Percentiles rank a stretch among this genome's conserved stretches.
These are phyloP conservation scores for Phoenicopterus ruber DNA, from an alignment of 2,113 vertebrate species.

Conservation along the genomic window DNA sequence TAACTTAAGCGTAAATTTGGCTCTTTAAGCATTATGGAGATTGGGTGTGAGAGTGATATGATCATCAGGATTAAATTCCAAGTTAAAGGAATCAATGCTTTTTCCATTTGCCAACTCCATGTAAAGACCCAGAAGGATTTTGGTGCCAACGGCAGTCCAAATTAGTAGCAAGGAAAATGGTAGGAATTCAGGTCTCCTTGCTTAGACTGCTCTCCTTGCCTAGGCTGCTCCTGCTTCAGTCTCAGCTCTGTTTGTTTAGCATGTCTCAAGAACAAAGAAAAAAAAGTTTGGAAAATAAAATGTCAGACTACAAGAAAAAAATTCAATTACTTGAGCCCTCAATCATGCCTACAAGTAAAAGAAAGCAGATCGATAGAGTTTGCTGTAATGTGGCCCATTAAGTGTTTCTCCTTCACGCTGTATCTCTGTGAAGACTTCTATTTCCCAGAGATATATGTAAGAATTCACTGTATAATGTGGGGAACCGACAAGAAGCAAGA, in stretches of 20 bases:
- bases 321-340: constrained; percentile 72
- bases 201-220: not conserved
- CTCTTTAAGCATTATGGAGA: not conserved
- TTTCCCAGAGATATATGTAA: constrained; percentile 41
- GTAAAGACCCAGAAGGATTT: not conserved
- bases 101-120: not conserved
- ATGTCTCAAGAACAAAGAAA: constrained; percentile 47
- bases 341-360: constrained; percentile 72
- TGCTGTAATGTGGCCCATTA: constrained; percentile 62
- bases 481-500: not conserved
- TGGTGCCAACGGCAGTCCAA: not conserved
- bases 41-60: not conserved
- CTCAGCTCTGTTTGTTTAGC: constrained; percentile 49
- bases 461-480: not conserved
- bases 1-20: not conserved
- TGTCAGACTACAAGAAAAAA: constrained; percentile 67
- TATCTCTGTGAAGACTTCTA: constrained; percentile 64
- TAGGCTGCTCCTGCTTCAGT: not conserved
- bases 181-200: not conserved
- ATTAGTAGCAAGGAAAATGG: not conserved
- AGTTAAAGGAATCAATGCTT: not conserved
- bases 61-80: not conserved
- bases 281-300: constrained; percentile 61
- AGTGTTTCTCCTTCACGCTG: constrained; percentile 62
- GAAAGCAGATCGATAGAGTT: constrained; percentile 68